These are phyloP conservation scores for Venusia cambrica DNA, from an alignment of 2,888 invertebrate species.

Conservation along the genomic window DNA sequence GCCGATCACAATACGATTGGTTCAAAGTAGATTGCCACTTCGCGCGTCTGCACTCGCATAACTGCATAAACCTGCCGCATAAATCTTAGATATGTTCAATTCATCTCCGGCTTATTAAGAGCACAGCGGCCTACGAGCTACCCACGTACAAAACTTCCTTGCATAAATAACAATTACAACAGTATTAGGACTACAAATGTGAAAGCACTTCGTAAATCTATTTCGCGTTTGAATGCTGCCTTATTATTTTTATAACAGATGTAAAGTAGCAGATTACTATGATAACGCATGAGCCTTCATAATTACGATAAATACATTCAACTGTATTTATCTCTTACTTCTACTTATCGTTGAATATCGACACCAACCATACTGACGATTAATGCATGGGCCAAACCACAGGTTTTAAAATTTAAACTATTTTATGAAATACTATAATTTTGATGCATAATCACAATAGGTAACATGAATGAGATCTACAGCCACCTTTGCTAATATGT, in stretches of 20 bases:
- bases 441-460: no score
- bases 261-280: constrained; percentile 14
- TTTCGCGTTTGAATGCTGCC: constrained; percentile 28
- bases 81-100: constrained; percentile 34
- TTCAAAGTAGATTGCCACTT: constrained; percentile 33
- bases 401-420: no score
- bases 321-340: no score
- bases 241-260: constrained; percentile 23
- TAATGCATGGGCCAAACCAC: no score
- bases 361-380: no score
- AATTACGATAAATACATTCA: no score
- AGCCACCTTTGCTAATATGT: no score
- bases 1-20: constrained; percentile 44
- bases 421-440: no score
- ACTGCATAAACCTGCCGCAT: constrained; percentile 30
- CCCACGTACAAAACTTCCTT: constrained; percentile 31
- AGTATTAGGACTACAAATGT: constrained; percentile 32
- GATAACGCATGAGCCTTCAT: no score
- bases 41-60: constrained; percentile 24
- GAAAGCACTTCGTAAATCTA: constrained; percentile 33
- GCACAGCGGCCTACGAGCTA: constrained; percentile 31
- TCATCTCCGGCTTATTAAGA: constrained; percentile 34
- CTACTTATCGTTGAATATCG: no score
- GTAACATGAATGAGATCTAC: no score
- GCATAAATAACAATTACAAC: constrained; percentile 35